These are phyloP conservation scores for Microtus montanus DNA, from an alignment of 2,113 vertebrate genomes.

Conservation along the genomic window DNA sequence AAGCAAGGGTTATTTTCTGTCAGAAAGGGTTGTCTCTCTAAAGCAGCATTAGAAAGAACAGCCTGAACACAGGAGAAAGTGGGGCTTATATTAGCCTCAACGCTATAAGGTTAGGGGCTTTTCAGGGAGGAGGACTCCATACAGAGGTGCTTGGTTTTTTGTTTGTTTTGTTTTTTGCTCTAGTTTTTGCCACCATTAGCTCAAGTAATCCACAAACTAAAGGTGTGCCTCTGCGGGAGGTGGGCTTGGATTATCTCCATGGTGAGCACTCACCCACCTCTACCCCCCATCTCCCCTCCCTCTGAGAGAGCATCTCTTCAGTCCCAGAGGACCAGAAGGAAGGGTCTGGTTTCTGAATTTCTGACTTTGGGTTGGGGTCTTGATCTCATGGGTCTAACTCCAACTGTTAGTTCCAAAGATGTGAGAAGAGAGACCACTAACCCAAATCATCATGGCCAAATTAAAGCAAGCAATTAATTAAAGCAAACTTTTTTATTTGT, in stretches of 20 bases:
- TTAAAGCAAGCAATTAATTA: background rate
- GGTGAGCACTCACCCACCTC: background rate
- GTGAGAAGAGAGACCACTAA: background rate
- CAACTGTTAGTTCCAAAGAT: background rate
- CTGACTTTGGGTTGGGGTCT: background rate
- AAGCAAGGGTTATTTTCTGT: background rate
- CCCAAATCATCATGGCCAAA: background rate
- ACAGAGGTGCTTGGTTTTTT: background rate
- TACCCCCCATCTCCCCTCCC: too few relatives aligned
- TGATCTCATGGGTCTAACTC: background rate
- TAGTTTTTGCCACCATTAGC: background rate
- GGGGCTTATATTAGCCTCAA: background rate
- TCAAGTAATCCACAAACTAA: background rate
- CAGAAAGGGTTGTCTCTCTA: background rate
- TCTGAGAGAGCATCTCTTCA: background rate
- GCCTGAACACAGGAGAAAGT: background rate
- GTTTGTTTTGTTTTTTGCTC: background rate
- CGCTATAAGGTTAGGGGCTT: background rate
- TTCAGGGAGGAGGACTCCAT: background rate
- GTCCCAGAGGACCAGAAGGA: background rate
- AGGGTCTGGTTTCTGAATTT: background rate
- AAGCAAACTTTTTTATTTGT: background rate
- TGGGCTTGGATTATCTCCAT: background rate
- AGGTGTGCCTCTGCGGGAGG: background rate
- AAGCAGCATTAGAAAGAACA: background rate